Evolutionary conservation across 2,888 invertebrate species (phyloP).

Genomic region (Belgica antarctica): DNA sequence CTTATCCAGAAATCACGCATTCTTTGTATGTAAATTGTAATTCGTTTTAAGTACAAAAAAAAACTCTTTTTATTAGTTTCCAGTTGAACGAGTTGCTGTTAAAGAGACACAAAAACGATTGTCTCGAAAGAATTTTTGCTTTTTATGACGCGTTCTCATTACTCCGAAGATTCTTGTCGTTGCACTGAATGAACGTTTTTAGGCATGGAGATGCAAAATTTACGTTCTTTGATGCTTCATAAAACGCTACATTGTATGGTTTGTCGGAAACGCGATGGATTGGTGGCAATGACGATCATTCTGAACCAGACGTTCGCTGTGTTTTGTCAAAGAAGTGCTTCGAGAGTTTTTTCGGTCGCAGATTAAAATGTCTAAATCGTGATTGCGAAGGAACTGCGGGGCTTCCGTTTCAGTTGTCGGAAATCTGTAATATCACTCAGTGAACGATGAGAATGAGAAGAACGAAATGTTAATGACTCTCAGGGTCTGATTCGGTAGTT

Average conservation of each 20-base stretch:
- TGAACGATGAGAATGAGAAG: neutral
- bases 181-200: slow-evolving; percentile 5
- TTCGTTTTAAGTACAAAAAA: neutral
- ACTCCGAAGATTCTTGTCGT: neutral
- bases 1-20: neutral
- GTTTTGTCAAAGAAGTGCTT: no score
- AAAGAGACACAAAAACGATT: neutral
- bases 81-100: slow-evolving; percentile 39
- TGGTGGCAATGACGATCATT: neutral
- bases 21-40: slow-evolving; percentile 42
- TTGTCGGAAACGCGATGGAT: neutral
- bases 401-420: neutral
- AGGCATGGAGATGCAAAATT: slow-evolving; percentile 27
- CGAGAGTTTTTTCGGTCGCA: neutral
- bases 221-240: slow-evolving; percentile 18
- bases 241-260: slow-evolving; percentile 22
- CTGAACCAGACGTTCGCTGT: neutral
- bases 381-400: neutral
- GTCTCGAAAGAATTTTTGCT: slow-evolving; percentile 16
- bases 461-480: neutral
- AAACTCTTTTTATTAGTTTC: slow-evolving; percentile 24
- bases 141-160: neutral
- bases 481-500: neutral
- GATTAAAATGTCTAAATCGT: neutral
- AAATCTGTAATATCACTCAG: neutral